Base-by-base conservation (phyloP, 2,113 vertebrate genomes). In the Apodemus sylvaticus region DNA sequence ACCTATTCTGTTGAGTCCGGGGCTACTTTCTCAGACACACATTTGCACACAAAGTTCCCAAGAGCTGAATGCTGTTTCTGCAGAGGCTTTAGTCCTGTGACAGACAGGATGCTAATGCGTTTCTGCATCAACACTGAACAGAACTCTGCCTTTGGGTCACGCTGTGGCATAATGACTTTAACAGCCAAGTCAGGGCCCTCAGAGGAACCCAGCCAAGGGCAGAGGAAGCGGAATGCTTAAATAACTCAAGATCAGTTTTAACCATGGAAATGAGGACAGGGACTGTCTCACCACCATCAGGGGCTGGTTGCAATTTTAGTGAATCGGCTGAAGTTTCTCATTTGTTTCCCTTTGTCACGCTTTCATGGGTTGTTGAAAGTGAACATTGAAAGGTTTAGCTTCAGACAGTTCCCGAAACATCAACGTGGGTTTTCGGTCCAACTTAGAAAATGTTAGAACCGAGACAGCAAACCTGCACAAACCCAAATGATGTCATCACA, bases 121-220 rank as follows among this genome's bases (percentile, higher is more conserved):
- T 92, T 89, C 9, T 71, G 66, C 64, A 3, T 77, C 48, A 60
- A 39, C 76, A 73, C 36, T 73, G 7, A 89, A 12, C 8, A 34
- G 0, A 13, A 48, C 78, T 90, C 64, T 64, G 62, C 19, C 22
- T 62, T 6, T 0, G 19, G 91, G 82, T 83, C 66, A 73, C 17
- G 10, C 71, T 64, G 22, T 60, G 31, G 7, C n/a, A 29, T 93
- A 71, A 96, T 81, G 73, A 91, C 64, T 97, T 95, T 93, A 86
- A 42, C 94, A 97, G 96, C 34, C 78, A 51, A 51, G 89, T 90
- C 36, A 0, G 2, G 81, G 60, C 85, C 55, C 96, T 94, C 94
- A 1, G 78, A 93, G 93, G 94, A 64, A 64, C 26, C 36, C 64
- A 74, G 36, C 39, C 34, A 62, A 71, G 73, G 31, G 45, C 29